A percentile compares a stretch with the other conserved stretches of the same genome.
phyloP scores from a whole-genome alignment of 2,797 vertebrate genomes.

The Chiloscyllium punctatum region DNA sequence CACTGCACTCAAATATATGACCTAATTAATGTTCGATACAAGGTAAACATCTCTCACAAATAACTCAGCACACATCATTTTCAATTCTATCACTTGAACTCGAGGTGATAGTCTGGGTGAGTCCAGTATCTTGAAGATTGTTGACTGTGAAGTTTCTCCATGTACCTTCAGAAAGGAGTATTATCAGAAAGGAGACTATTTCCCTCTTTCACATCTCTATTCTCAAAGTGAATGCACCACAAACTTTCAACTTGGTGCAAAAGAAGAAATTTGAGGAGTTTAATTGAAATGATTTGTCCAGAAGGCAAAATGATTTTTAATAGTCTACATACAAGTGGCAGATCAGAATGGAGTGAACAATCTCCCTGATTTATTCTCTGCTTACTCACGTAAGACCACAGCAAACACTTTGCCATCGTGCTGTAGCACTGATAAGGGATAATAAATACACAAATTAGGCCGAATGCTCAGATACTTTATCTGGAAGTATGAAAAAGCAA shows the following conservation, averaged over 20 bases:
- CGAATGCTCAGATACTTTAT: not conserved
- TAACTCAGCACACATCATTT: not conserved
- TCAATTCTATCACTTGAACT: not conserved
- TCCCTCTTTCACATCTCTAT: not conserved
- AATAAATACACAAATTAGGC: not conserved
- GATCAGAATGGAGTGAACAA: not conserved
- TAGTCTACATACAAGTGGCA: not conserved
- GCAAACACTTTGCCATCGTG: not conserved
- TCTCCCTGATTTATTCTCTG: not conserved
- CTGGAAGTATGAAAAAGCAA: not conserved
- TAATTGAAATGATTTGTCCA: not conserved
- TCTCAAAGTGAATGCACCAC: not conserved
- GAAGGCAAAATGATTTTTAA: not conserved
- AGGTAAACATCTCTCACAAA: not conserved
- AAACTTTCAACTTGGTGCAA: not conserved
- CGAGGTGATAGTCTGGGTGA: not conserved
- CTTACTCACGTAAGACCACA: not conserved
- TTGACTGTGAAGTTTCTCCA: not conserved
- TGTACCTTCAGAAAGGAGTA: not conserved
- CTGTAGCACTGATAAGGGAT: not conserved
- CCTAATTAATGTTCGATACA: not conserved
- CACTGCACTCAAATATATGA: not conserved
- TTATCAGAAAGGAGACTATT: not conserved
- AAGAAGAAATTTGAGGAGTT: not conserved
- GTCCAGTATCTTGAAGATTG: not conserved